Evolutionary conservation across 2,797 vertebrate species (phyloP), one percentile per base, ranked within the genome.

Genomic region (Acanthis flammea): DNA sequence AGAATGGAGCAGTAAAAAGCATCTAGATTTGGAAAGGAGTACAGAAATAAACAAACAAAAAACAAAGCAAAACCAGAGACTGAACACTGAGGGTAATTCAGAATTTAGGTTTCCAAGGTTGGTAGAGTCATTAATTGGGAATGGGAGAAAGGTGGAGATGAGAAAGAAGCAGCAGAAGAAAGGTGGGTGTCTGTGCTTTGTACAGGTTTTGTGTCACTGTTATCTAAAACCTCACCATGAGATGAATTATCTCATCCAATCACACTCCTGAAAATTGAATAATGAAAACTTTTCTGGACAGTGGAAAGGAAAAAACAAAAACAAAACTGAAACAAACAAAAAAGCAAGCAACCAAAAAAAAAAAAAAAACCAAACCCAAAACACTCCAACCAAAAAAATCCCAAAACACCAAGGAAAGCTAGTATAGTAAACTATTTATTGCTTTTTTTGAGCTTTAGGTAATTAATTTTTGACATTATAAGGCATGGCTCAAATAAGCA

Each of bases 51-150:
- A 21, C 27, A 60, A 31, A 21, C 1, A 24, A n/a, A 7, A 16
- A 45, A 6, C 2, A 48, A 47, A 23, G 5, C 4, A 25, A 86
- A 5, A 1, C 3, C 1, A 50, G 60, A 58, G 17, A 30, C 0
- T 33, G 4, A 57, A 6, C 21, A 72, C 21, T 24, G 30, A 54
- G 12, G 2, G 13, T 50, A 73, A 50, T 74, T 54, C 4, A 54
- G 28, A 54, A 68, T 68, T 79, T 45, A 72, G 28, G 35, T 72
- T 53, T 65, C 31, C 1, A 2, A 25, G 10, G 63, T 6, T 47
- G 44, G 39, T 72, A 50, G 41, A 31, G 1, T 31, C 19, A 31
- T 67, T 67, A 66, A 39, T 1, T 62, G 1, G 21, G 19, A 71
- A 50, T 30, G 14, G 17, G 15, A 78, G 12, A 11, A 81, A 67